These are phyloP conservation scores for Leucophora obtusa DNA, from an alignment of 2,888 invertebrate genomes.

Conservation along the genomic window DNA sequence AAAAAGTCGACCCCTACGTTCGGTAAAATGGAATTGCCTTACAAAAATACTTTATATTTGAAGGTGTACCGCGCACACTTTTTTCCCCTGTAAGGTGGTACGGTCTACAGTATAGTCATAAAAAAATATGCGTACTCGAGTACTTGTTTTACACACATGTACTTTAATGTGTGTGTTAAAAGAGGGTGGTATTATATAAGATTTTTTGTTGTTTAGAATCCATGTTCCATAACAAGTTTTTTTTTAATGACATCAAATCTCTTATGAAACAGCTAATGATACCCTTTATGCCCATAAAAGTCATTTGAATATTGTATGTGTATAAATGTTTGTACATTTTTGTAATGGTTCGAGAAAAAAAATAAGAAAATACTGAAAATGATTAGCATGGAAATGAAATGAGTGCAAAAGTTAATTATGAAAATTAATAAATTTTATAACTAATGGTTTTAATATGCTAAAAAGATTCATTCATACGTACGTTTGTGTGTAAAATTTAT, in stretches of 20 bases:
- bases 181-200: constrained; percentile 42
- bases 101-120: too few species aligned
- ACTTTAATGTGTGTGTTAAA: constrained; percentile 7
- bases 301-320: constrained; percentile 54
- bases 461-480: constrained; percentile 55
- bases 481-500: too few species aligned
- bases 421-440: constrained; percentile 64
- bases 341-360: constrained; percentile 33
- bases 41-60: too few species aligned
- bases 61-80: too few species aligned
- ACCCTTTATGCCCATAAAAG: constrained; percentile 67
- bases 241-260: constrained; percentile 57
- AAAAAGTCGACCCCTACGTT: too few species aligned
- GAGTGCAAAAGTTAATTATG: constrained; percentile 64
- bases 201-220: constrained; percentile 48
- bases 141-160: constrained; percentile 37
- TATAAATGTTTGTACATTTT: constrained; percentile 5
- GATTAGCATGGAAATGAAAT: constrained; percentile 44
- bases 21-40: too few species aligned
- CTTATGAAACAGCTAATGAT: constrained; percentile 62
- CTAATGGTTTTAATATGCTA: constrained; percentile 64
- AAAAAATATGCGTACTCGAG: constrained; percentile 31
- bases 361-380: constrained; percentile 45
- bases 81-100: too few species aligned
- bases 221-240: constrained; percentile 56